Base-by-base conservation (phyloP, 2,888 invertebrate genomes). In the Tipula vernalis region DNA sequence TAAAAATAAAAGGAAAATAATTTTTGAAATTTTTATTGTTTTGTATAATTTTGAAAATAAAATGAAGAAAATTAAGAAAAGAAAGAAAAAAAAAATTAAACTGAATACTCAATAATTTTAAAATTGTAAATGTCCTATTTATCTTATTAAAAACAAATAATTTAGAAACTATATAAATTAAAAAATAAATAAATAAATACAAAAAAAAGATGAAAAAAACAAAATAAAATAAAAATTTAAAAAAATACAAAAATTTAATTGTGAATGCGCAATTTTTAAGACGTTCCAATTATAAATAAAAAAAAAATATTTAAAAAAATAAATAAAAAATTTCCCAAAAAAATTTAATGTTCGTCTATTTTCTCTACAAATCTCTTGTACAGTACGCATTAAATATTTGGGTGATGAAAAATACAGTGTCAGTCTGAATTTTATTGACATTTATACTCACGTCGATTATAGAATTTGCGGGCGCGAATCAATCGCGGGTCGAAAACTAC, bases 61-160 rank as follows among this genome's bases (percentile, higher is more conserved):
- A 71, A 71, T 5, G 71, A 71, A 71, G 71, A 71, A 71, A 71
- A 71, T 71, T 71, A 71, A 71, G 71, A 71, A 51, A 71, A 71
- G 18, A 71, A 71, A 15, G 51, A 51, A 71, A 71, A 51, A 71
- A 71, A 71, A 71, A 71, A 71, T 71, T 71, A 28, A 71, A 71
- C 71, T 71, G 71, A 71, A 71, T 71, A 71, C 71, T 71, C 71
- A 71, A 71, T 71, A 71, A 71, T 71, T 71, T 71, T 71, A 71
- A 71, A 71, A 71, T 71, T 71, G 71, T 71, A 71, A 71, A 71
- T 71, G 71, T 71, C 71, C 71, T 71, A 71, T 71, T 71, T 71
- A 71, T 71, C 71, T 71, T 71, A 71, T 28, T 71, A 71, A 71
- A 57, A 57, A 71, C 8, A 71, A 71, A 28, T 71, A 71, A 71